These are phyloP conservation scores for Cheilosia impressa DNA, from an alignment of 2,888 invertebrate genomes.

Conservation along the genomic window DNA sequence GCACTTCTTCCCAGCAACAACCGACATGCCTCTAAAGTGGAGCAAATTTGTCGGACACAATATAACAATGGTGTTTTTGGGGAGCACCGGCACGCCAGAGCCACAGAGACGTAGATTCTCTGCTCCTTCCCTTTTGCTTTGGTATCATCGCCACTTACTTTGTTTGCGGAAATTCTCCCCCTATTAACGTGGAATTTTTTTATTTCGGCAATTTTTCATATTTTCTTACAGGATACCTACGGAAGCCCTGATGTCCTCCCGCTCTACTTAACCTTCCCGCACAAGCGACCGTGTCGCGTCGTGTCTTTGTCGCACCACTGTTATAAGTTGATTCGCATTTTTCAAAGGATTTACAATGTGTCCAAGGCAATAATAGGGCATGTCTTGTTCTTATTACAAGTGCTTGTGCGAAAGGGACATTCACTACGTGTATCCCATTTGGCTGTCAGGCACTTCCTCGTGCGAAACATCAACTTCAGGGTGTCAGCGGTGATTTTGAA, in stretches of 20 bases:
- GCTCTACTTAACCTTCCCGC: neutral
- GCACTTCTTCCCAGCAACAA: conserved; percentile 56
- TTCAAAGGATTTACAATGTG: conserved; percentile 74
- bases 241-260: neutral
- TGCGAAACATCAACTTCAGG: conserved; percentile 39
- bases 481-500: conserved; percentile 72
- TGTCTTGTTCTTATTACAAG: conserved; percentile 73
- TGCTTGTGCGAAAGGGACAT: conserved; percentile 67
- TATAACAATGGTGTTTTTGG: conserved; percentile 24
- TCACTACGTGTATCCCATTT: conserved; percentile 71
- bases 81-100: neutral
- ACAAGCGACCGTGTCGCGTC: neutral
- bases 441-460: neutral
- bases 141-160: conserved; percentile 69
- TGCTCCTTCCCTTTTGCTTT: conserved; percentile 19
- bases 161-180: conserved; percentile 62
- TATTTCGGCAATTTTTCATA: conserved; percentile 71
- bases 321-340: conserved; percentile 74
- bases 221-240: conserved; percentile 29
- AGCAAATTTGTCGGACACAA: conserved; percentile 73
- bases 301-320: conserved; percentile 3
- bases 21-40: conserved; percentile 67
- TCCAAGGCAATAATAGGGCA: conserved; percentile 72
- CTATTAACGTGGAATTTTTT: conserved; percentile 71
- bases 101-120: neutral